phyloP scores from a whole-genome alignment of 1,140 invertebrate species.

The Formica exsecta region DNA sequence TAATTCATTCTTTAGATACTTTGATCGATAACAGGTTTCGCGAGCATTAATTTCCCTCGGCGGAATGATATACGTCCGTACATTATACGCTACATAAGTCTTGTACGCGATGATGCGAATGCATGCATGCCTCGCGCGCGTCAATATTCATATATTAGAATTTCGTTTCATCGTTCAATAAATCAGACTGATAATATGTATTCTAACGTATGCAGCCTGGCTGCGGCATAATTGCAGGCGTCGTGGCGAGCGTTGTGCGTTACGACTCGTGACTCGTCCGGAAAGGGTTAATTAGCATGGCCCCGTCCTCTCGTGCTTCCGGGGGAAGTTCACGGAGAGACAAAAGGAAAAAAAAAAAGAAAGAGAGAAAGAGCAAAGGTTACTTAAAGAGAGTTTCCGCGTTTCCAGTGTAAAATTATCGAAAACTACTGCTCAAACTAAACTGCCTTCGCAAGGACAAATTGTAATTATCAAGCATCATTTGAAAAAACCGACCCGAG shows the following conservation, averaged over 20 bases:
- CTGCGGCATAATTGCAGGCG: slow-evolving; percentile 48
- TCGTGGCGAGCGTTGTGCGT: slow-evolving; percentile 26
- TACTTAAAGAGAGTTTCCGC: slow-evolving; percentile 21
- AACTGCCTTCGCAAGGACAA: neutral
- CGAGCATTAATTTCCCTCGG: slow-evolving; percentile 24
- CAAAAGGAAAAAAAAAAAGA: neutral
- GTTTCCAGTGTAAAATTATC: slow-evolving; percentile 23
- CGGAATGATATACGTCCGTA: slow-evolving; percentile 30
- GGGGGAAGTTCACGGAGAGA: slow-evolving; percentile 45
- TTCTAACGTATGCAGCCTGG: slow-evolving; percentile 43
- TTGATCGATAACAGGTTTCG: slow-evolving; percentile 33
- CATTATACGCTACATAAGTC: slow-evolving; percentile 43
- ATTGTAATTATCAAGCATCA: slow-evolving; percentile 8
- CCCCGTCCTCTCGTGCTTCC: slow-evolving; percentile 35
- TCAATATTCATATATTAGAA: slow-evolving; percentile 58
- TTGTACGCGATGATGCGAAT: slow-evolving; percentile 16
- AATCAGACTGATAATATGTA: slow-evolving; percentile 61
- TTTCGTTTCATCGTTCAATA: slow-evolving; percentile 58
- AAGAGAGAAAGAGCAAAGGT: neutral
- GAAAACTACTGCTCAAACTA: neutral
- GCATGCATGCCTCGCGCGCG: slow-evolving; percentile 22
- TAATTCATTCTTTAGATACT: slow-evolving; percentile 34
- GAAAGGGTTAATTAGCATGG: slow-evolving; percentile 54
- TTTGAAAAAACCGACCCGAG: slow-evolving; percentile 7
- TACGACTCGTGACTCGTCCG: slow-evolving; percentile 60